These are phyloP conservation scores for Kradibia gibbosae DNA, from an alignment of 1,140 invertebrate genomes.

Conservation along the genomic window DNA sequence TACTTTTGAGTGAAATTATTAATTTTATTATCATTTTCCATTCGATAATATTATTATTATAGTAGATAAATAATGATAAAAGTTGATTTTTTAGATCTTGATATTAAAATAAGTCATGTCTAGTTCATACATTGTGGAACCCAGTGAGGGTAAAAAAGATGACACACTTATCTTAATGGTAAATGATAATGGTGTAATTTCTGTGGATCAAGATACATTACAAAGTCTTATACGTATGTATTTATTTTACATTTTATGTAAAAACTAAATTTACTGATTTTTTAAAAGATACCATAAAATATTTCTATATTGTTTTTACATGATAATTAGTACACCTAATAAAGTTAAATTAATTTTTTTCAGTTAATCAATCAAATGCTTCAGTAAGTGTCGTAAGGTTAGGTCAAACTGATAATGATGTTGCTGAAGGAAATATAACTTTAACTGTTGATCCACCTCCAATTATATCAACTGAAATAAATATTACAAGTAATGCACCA, in stretches of 20 bases:
- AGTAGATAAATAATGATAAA: neutral
- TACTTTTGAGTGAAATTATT: too few species aligned
- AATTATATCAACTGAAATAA: conserved; percentile 52
- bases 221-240: conserved; percentile 80
- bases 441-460: conserved; percentile 68
- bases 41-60: too few species aligned
- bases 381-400: conserved; percentile 72
- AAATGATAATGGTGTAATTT: conserved; percentile 81
- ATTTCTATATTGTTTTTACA: neutral
- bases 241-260: neutral
- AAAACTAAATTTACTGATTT: conserved; percentile 10
- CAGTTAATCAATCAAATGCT: conserved; percentile 71
- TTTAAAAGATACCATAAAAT: neutral
- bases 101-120: conserved; percentile 59
- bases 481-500: conserved; percentile 43
- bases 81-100: neutral
- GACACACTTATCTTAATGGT: conserved; percentile 80
- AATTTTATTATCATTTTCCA: too few species aligned
- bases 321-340: neutral
- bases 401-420: conserved; percentile 65
- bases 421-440: conserved; percentile 65
- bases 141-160: conserved; percentile 68
- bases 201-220: conserved; percentile 80
- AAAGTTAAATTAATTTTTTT: conserved; percentile 43
- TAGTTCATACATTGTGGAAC: conserved; percentile 67